Evolutionary conservation across 2,113 vertebrate species (phyloP), one percentile per base, ranked within the genome.

Genomic region (Lepidothrix coronata): DNA sequence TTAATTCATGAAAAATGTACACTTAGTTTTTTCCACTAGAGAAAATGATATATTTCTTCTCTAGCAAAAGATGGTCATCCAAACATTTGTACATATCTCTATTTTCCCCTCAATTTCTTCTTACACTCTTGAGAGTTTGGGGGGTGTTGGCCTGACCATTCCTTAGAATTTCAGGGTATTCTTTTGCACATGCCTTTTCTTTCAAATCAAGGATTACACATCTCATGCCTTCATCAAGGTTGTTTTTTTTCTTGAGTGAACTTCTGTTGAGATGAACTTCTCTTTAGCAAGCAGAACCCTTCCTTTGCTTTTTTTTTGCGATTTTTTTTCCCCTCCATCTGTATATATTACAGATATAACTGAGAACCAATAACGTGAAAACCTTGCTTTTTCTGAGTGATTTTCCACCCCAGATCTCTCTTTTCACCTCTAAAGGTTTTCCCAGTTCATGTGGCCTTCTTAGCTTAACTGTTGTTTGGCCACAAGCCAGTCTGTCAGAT

Each of bases 331-430:
- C 30, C 16, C 6, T n/a, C 16, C 15, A 58, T 24, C 35, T 83
- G 2, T 39, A n/a, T 67, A 59, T 49, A 30, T 43, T 49, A 33
- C 5, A 58, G 21, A 1, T 35, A 17, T 35, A 75, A 67, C 4
- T 37, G 14, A 55, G 23, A 76, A 76, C 2, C 11, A 71, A 10
- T 2, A 71, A 52, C 27, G 35, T 57, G 21, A 77, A 90, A 87
- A 6, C 3, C 3, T 20, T 9, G 2, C 0, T 30, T 59, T 72
- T 49, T 44, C 14, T 31, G 20, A 72, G 6, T 5, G 3, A 21
- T 74, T 48, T 93, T 49, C n/a, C 6, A 61, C 15, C 4, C 18
- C 3, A 8, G 31, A 17, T 37, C 2, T 55, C 16, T 39, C 43
- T 71, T 70, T 70, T 88, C 48, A 52, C 6, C 12, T 28, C 39